Percentiles rank a stretch among this genome's conserved stretches.
These are phyloP conservation scores for Epinephelus moara DNA, from an alignment of 2,113 vertebrate genomes.

Conservation along the genomic window DNA sequence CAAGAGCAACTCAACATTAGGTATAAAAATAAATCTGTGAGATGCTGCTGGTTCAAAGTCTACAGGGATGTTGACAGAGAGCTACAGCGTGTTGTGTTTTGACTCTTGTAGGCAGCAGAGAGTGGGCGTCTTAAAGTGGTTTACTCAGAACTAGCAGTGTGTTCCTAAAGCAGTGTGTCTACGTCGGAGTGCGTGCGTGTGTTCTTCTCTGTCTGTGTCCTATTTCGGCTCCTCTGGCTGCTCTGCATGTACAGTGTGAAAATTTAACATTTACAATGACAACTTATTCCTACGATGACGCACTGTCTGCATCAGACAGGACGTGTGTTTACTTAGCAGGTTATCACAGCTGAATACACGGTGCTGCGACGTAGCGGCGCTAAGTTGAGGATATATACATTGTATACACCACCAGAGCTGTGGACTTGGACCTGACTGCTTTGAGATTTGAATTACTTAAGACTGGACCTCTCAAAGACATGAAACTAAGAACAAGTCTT, in stretches of 20 bases:
- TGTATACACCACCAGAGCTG: background rate
- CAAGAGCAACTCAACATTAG: conserved; percentile 13
- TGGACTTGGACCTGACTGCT: background rate
- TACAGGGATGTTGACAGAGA: conserved; percentile 31
- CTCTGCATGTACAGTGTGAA: conserved; percentile 20
- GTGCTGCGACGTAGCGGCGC: background rate
- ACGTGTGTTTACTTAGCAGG: conserved; percentile 25
- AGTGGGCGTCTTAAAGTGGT: conserved; percentile 36
- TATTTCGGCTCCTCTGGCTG: conserved; percentile 13
- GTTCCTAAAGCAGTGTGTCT: conserved; percentile 27
- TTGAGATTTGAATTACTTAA: background rate
- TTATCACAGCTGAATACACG: conserved; percentile 1
- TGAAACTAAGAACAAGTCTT: background rate
- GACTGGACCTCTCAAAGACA: background rate
- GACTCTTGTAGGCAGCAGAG: conserved; percentile 37
- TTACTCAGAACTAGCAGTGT: conserved; percentile 41
- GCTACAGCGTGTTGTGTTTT: conserved; percentile 39
- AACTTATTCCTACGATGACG: conserved; percentile 7
- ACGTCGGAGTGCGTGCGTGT: conserved; percentile 14
- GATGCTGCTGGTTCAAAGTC: conserved; percentile 38
- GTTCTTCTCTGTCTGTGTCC: conserved; percentile 9
- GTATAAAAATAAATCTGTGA: conserved; percentile 34
- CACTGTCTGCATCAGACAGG: background rate
- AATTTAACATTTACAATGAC: conserved; percentile 19
- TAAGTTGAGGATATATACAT: background rate